Percentiles rank a stretch among this genome's conserved stretches.
Conservation (phyloP, 2,797 vertebrate genomes). For the Hemitrygon akajei region DNA sequence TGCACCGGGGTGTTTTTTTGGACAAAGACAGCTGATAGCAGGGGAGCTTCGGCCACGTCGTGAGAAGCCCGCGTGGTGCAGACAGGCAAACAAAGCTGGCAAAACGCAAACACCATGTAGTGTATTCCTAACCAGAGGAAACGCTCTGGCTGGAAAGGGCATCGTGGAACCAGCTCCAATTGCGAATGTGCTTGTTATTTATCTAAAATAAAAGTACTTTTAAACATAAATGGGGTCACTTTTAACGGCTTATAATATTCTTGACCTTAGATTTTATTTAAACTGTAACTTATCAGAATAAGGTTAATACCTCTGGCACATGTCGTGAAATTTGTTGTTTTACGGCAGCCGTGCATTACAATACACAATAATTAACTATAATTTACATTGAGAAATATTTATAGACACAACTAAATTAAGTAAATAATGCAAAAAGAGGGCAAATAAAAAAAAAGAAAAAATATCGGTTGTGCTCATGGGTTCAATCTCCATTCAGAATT, state of each 20-base stretch:
- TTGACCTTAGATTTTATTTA: neutral
- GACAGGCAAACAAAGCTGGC: conserved; percentile 23
- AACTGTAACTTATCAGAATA: neutral
- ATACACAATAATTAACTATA: too few relatives aligned
- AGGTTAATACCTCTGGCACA: too few relatives aligned
- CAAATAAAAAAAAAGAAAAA: too few relatives aligned
- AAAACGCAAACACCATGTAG: neutral
- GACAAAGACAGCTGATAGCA: conserved; percentile 42
- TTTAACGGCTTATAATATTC: neutral
- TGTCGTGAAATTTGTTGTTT: too few relatives aligned
- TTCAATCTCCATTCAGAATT: too few relatives aligned
- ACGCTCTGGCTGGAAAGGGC: neutral
- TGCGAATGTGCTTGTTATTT: neutral
- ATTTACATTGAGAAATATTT: too few relatives aligned
- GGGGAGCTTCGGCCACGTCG: conserved; percentile 40
- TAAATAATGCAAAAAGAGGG: too few relatives aligned
- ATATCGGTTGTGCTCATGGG: too few relatives aligned
- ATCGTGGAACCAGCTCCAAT: neutral
- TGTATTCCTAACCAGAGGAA: conserved; percentile 30
- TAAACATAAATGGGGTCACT: neutral
- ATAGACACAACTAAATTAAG: too few relatives aligned
- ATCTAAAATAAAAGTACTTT: neutral
- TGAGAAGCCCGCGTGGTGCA: conserved; percentile 40
- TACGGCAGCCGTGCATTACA: too few relatives aligned
- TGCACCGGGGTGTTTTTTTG: conserved; percentile 37